A percentile compares a stretch with the other conserved stretches of the same genome.
Conservation (phyloP, 2,888 invertebrate genomes). For the Chrysolina americana region DNA sequence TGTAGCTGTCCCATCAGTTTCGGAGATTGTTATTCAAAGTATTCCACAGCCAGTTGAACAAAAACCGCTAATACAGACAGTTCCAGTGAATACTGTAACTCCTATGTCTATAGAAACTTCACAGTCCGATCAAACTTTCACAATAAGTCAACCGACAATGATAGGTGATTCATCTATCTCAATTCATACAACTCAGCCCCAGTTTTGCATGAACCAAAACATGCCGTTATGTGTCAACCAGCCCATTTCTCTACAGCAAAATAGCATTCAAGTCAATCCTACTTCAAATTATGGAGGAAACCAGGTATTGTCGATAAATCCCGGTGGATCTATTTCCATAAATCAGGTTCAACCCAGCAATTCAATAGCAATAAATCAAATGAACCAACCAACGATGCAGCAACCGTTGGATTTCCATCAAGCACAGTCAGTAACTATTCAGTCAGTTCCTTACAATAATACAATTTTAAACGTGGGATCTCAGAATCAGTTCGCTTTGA, state of each 20-base stretch:
- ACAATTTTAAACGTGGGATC: conserved; percentile 62
- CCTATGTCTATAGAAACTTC: conserved; percentile 49
- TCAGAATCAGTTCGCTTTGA: conserved; percentile 62
- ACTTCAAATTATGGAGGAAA: conserved; percentile 45
- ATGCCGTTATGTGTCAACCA: conserved; percentile 62
- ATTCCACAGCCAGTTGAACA: conserved; percentile 51
- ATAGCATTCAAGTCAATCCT: conserved; percentile 50
- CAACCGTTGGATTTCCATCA: conserved; percentile 60
- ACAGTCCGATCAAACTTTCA: conserved; percentile 49
- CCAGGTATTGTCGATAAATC: conserved; percentile 48
- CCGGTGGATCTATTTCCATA: conserved; percentile 46
- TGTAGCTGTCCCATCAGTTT: conserved; percentile 56
- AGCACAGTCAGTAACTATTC: conserved; percentile 62
- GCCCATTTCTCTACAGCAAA: conserved; percentile 52
- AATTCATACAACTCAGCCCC: conserved; percentile 50
- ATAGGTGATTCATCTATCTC: conserved; percentile 51
- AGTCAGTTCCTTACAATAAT: conserved; percentile 62
- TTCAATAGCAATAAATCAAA: conserved; percentile 56
- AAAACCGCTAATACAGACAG: conserved; percentile 53
- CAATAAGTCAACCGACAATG: conserved; percentile 51
- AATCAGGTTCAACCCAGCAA: conserved; percentile 47
- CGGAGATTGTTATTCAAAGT: conserved; percentile 49
- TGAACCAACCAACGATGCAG: conserved; percentile 54
- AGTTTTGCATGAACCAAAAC: conserved; percentile 61
- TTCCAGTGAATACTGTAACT: conserved; percentile 51